Percentiles rank a stretch among this genome's conserved stretches.
These are phyloP conservation scores for Epinotia ramella DNA, from an alignment of 2,888 invertebrate species.

Conservation along the genomic window DNA sequence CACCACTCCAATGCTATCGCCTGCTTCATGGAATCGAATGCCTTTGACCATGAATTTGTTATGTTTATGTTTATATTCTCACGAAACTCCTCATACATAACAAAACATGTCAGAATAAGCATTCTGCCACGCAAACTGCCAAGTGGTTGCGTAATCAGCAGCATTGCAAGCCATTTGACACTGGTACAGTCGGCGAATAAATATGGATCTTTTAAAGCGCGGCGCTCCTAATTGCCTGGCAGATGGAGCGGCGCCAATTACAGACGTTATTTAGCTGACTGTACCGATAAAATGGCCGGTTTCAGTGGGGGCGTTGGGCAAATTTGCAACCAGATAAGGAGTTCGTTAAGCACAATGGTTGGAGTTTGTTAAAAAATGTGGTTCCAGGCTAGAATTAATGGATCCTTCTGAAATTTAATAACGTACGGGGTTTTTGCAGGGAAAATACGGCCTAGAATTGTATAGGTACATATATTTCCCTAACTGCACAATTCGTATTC, in stretches of 20 bases:
- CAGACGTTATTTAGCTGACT: constrained; percentile 70
- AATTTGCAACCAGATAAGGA: constrained; percentile 42
- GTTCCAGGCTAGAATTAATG: constrained; percentile 14
- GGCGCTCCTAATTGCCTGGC: constrained; percentile 78
- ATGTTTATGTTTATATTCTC: background rate
- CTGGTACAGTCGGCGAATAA: constrained; percentile 66
- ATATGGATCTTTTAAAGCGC: constrained; percentile 81
- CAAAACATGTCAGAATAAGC: constrained; percentile 19
- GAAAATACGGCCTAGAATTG: background rate
- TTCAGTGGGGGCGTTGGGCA: constrained; percentile 58
- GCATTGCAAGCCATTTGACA: constrained; percentile 60
- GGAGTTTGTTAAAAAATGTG: constrained; percentile 30
- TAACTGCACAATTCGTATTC: background rate
- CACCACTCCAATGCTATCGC: background rate
- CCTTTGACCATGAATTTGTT: background rate
- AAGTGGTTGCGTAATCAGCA: constrained; percentile 62
- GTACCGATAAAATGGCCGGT: constrained; percentile 70
- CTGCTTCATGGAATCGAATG: background rate
- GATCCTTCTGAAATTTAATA: background rate
- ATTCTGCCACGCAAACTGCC: constrained; percentile 39
- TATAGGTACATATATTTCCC: background rate
- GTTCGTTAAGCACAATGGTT: constrained; percentile 33
- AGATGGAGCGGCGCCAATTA: constrained; percentile 83
- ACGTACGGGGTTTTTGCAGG: background rate
- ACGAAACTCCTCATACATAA: background rate